These are phyloP conservation scores for Lerista edwardsae DNA, from an alignment of 2,797 vertebrate species.

Conservation along the genomic window DNA sequence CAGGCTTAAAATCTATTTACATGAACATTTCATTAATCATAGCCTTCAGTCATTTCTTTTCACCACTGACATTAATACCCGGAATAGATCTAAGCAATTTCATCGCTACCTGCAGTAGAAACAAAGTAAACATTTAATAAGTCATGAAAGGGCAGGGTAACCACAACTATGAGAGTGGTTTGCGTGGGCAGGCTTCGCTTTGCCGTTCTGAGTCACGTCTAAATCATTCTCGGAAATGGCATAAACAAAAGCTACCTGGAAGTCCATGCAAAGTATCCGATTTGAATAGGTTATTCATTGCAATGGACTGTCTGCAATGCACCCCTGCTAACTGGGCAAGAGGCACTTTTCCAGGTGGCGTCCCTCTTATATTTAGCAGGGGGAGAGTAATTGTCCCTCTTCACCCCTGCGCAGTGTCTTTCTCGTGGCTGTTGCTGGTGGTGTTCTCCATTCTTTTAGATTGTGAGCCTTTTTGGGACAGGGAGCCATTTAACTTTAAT, in stretches of 20 bases:
- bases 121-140: slow-evolving; percentile 14
- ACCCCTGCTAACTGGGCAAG: too few species aligned
- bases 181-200: background rate
- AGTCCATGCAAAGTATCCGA: slow-evolving; percentile 28
- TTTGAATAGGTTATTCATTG: slow-evolving; percentile 48
- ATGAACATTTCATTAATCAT: slow-evolving; percentile 9
- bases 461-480: too few species aligned
- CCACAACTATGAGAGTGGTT: background rate
- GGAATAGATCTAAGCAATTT: background rate
- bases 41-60: slow-evolving; percentile 3
- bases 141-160: slow-evolving; percentile 27
- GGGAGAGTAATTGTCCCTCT: too few species aligned
- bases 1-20: slow-evolving; percentile 13
- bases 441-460: too few species aligned
- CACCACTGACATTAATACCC: slow-evolving; percentile 14
- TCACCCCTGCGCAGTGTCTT: too few species aligned
- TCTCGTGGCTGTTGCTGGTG: too few species aligned
- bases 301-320: too few species aligned
- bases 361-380: too few species aligned
- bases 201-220: slow-evolving; percentile 22
- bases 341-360: too few species aligned
- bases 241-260: slow-evolving; percentile 33
- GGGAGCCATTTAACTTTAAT: too few species aligned
- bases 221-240: slow-evolving; percentile 33
- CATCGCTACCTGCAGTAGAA: slow-evolving; percentile 30